phyloP scores from a whole-genome alignment of 2,113 vertebrate genomes.

The Pelecanoides urinatrix region DNA sequence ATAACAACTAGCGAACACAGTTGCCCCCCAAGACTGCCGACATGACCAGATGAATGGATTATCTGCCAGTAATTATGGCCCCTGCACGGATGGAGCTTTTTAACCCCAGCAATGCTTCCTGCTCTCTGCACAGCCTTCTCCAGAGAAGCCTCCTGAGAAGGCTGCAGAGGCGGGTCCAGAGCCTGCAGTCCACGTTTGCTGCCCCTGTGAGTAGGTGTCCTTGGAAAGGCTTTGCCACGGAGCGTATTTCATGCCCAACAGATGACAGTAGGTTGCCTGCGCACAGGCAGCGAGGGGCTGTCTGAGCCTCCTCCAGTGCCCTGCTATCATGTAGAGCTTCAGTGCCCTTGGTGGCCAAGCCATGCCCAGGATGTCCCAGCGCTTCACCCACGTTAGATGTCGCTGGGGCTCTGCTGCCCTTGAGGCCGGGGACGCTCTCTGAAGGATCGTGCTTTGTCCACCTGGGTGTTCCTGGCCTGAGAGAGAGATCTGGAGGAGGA shows the following conservation, averaged over 20 bases:
- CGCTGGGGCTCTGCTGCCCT: background rate
- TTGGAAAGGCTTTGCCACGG: background rate
- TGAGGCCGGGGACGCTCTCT: background rate
- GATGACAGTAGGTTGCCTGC: background rate
- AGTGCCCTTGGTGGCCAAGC: background rate
- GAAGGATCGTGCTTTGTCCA: background rate
- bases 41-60: background rate
- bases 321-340: background rate
- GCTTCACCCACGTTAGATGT: background rate
- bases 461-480: background rate
- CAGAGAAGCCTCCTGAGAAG: background rate
- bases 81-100: background rate
- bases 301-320: background rate
- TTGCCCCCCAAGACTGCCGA: background rate
- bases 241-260: background rate
- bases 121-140: background rate
- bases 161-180: background rate
- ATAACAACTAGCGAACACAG: background rate
- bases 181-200: background rate
- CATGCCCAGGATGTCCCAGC: background rate
- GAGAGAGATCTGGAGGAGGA: background rate
- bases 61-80: background rate
- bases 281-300: fast-evolving
- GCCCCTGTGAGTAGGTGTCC: background rate
- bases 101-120: background rate